Conservation (phyloP, 37 sponge, comb jelly and placozoan species). For the Corticium candelabrum region DNA sequence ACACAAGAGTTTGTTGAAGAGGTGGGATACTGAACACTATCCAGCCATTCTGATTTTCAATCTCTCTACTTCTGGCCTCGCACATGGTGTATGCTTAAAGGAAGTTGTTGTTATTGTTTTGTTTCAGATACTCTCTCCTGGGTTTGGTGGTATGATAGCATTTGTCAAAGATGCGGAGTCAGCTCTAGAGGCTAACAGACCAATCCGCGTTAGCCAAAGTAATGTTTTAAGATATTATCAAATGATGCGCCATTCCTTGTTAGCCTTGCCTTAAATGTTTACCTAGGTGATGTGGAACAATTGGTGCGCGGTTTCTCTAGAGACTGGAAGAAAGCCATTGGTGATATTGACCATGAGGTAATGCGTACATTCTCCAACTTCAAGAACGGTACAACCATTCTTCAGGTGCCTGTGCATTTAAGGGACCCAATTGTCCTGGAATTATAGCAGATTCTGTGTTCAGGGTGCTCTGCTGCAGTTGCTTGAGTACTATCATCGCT, state of each 20-base stretch:
- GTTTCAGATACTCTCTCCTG: slow-evolving; percentile 65
- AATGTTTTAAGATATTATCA: neutral
- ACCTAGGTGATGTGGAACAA: slow-evolving; percentile 55
- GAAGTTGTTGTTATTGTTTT: neutral
- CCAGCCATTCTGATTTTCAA: neutral
- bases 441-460: neutral
- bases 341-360: slow-evolving; percentile 67
- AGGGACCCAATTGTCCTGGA: neutral
- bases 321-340: slow-evolving; percentile 89
- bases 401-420: slow-evolving; percentile 47
- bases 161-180: slow-evolving; percentile 91
- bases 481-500: slow-evolving; percentile 95
- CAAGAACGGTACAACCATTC: slow-evolving; percentile 89
- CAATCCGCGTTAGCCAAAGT: slow-evolving; percentile 51
- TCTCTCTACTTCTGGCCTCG: neutral
- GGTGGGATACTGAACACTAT: slow-evolving; percentile 34
- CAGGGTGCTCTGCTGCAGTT: slow-evolving; percentile 82
- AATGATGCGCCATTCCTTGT: neutral
- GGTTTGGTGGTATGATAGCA: slow-evolving; percentile 85
- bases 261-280: no score
- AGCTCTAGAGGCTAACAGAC: slow-evolving; percentile 56
- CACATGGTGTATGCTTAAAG: neutral
- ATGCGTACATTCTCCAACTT: slow-evolving; percentile 94
- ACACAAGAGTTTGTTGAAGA: slow-evolving; percentile 95
- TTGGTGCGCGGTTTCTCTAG: slow-evolving; percentile 72